Evolutionary conservation across 2,113 vertebrate genomes (phyloP).

Genomic region (Pedionomus torquatus): DNA sequence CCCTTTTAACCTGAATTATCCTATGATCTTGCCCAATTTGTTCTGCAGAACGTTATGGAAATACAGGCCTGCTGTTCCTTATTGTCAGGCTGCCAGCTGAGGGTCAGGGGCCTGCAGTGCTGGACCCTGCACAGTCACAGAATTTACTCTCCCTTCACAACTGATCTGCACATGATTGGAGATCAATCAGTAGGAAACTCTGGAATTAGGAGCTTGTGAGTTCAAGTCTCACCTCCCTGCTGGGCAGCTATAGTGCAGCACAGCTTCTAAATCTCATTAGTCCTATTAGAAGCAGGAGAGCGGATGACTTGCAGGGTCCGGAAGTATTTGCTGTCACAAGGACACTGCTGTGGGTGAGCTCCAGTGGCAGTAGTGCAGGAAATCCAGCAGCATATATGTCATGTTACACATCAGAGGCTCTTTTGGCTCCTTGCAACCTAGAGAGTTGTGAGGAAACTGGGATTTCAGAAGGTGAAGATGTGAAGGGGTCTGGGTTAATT

Average conservation of each 20-base stretch:
- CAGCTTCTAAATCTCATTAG: conserved; percentile 23
- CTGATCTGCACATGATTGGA: not conserved
- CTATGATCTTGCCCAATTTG: not conserved
- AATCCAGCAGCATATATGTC: not conserved
- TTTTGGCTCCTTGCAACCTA: not conserved
- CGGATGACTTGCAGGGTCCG: not conserved
- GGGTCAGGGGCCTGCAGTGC: not conserved
- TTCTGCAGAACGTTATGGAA: not conserved
- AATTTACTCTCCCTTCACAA: not conserved
- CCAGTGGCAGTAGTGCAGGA: not conserved
- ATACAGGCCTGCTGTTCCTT: not conserved
- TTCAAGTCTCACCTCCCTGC: not conserved
- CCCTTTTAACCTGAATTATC: not conserved
- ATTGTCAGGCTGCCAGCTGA: not conserved
- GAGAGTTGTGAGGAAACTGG: not conserved
- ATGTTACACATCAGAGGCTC: not conserved
- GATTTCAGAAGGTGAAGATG: not conserved
- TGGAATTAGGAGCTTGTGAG: not conserved
- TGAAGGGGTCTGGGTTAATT: not conserved
- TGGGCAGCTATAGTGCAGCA: not conserved
- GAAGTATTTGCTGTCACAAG: not conserved
- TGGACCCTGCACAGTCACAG: not conserved
- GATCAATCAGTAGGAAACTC: not conserved
- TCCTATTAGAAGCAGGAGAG: not conserved
- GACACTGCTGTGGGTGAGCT: not conserved